Evolutionary conservation across 2,888 invertebrate genomes (phyloP), one percentile per base, ranked within the genome.

Genomic region (Prosapia bicincta): DNA sequence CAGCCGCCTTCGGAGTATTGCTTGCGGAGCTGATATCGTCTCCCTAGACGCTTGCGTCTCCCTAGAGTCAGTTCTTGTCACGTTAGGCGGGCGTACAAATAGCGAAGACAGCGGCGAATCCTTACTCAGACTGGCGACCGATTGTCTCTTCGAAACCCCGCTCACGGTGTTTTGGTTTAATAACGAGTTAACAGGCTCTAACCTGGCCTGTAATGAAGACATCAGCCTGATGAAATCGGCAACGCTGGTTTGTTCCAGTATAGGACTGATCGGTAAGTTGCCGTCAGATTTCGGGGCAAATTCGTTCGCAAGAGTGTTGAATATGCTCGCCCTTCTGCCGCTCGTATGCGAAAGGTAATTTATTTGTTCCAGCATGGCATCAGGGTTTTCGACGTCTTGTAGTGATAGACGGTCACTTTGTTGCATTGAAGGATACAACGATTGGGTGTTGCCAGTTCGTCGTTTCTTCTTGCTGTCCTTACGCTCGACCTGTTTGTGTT

Each of bases 211-310:
- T 66, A 76, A 43, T 13, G 76, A 72, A 0, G 76, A 70, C 13
- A 95, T 85, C 0, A 93, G 94, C 75, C 94, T 87, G 26, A 95
- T 88, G 73, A 95, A 88, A 85, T 95, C 94, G 0, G 94, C 95
- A 15, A 95, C 88, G 25, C 94, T 93, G 0, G 95, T 95, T 81
- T 93, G 91, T 84, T 95, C 95, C 74, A 95, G 85, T 13, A 94
- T 88, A 81, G 89, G 88, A 6, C 89, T 80, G 24, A 80, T 73
- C 0, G 78, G 78, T 0, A 67, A 9, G 43, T 71, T 73, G 43
- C 71, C 74, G 15, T 78, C 68, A 13, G 28, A 7, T 43, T 73
- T 76, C 0, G 72, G 74, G 1, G 76, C 66, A 38, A 72, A 74
- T 54, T 77, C 72, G 15, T 68, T 71, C 5, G 79, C 74, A 7